Conservation (phyloP, 2,888 invertebrate species). For the Cremastinae sp. region DNA sequence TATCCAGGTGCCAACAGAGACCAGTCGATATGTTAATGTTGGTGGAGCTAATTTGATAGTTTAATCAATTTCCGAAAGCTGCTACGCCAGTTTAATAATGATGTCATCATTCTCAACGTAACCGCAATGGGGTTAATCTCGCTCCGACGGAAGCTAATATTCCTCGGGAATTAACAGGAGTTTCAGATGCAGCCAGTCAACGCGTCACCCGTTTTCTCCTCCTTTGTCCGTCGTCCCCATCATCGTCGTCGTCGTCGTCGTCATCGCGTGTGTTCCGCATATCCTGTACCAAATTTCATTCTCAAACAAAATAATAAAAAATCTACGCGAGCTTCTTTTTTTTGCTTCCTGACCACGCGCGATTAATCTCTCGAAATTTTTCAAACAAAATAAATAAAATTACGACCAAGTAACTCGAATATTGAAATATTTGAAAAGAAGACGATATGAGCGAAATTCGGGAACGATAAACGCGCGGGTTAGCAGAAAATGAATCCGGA, state of each 20-base stretch:
- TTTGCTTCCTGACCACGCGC: no score
- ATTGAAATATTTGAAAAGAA: no score
- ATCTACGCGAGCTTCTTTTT: no score
- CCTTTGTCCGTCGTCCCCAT: slow-evolving; percentile 12
- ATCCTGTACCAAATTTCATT: no score
- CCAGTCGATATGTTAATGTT: slow-evolving; percentile 76
- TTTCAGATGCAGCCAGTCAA: slow-evolving; percentile 77
- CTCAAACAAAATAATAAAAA: no score
- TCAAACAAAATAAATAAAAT: no score
- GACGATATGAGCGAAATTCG: no score
- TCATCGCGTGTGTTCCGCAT: neutral
- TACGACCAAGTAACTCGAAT: no score
- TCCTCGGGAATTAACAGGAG: slow-evolving; percentile 77
- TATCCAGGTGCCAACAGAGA: no score
- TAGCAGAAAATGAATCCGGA: neutral
- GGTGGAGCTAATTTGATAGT: slow-evolving; percentile 80
- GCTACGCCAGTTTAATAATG: slow-evolving; percentile 79
- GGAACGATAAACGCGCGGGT: no score
- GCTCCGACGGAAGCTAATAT: slow-evolving; percentile 79
- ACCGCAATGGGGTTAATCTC: slow-evolving; percentile 79
- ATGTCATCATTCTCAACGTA: slow-evolving; percentile 80
- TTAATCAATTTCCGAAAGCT: slow-evolving; percentile 80
- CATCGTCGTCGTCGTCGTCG: neutral
- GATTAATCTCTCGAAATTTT: no score
- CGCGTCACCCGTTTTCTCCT: slow-evolving; percentile 44